Evolutionary conservation across 2,113 vertebrate genomes (phyloP).

Genomic region (Lates calcarifer): DNA sequence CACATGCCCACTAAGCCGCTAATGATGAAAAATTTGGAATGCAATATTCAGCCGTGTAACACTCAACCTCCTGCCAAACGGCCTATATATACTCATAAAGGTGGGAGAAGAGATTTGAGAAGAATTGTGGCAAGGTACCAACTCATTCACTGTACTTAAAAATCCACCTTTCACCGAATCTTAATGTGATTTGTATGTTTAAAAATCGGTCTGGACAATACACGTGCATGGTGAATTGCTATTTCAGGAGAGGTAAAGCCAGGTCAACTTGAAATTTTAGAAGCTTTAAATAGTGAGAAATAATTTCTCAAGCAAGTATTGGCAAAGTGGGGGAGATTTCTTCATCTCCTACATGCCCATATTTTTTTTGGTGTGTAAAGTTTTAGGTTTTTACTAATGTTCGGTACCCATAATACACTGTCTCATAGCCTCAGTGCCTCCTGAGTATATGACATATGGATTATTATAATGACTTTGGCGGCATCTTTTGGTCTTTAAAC

Average conservation of each 20-base stretch:
- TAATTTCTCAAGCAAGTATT: background rate
- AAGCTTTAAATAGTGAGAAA: background rate
- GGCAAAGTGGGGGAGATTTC: background rate
- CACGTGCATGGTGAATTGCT: background rate
- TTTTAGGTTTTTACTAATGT: background rate
- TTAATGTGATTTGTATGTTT: background rate
- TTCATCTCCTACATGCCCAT: background rate
- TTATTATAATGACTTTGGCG: background rate
- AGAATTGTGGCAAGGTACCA: background rate
- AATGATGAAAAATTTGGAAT: constrained; percentile 35
- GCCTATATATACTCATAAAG: constrained; percentile 3
- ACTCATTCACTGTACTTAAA: background rate
- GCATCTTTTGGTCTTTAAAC: background rate
- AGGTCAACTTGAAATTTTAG: background rate
- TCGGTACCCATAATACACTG: background rate
- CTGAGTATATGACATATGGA: too few species aligned
- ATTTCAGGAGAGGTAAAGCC: background rate
- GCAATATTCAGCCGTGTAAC: constrained; percentile 3
- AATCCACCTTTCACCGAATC: background rate
- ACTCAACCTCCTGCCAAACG: constrained; percentile 27
- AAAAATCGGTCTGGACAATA: background rate
- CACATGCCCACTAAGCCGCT: constrained; percentile 49
- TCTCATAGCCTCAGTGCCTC: background rate
- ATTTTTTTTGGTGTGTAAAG: background rate
- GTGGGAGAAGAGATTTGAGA: constrained; percentile 6